Base-by-base conservation (phyloP, 2,113 vertebrate genomes). In the Syngnathus floridae region DNA sequence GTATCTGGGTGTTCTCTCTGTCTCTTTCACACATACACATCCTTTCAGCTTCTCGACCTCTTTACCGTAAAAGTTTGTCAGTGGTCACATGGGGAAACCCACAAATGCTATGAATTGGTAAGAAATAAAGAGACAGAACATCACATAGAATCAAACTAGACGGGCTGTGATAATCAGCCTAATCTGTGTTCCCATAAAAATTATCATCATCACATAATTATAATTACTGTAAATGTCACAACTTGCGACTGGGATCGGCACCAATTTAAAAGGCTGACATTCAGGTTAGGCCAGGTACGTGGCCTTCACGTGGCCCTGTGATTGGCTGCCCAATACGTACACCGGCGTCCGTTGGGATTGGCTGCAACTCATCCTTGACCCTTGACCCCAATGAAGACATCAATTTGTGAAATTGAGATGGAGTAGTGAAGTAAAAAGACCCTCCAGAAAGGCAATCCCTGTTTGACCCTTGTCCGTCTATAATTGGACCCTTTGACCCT, bases 31-130 rank as follows among this genome's bases (percentile, higher is more conserved):
- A 80, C 74, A 84, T 78, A 85, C 76, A 69, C 68, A 45, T 69
- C 79, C 82, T 85, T 85, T 87, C 79, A 83, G 80, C 57, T 57
- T 74, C 67, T 78, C 77, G 74, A 80, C 72, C 66, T 71, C 69
- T 74, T 85, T 86, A 87, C 84, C 71, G 86, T 89, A 86, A 88
- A 87, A 76, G 66, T 75, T 75, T 76, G 83, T 85, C 83, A 84
- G 83, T 58, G 84, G 77, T 73, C 77, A 75, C 31, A 79, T 73
- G 67, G 77, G 79, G 77, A 84, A 80, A 82, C 75, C 82, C 81
- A 76, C 70, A 80, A 70, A 66, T 72, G 46, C 70, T 19, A 56
- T 71, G 73, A 71, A 77, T 70, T 62, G 70, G 58, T 68, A 63
- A 21, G 21, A 41, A 64, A 76, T 69, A 74, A 71, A 67, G 40